Evolutionary conservation across 2,113 vertebrate species (phyloP).

Genomic region (Zosterops borbonicus): DNA sequence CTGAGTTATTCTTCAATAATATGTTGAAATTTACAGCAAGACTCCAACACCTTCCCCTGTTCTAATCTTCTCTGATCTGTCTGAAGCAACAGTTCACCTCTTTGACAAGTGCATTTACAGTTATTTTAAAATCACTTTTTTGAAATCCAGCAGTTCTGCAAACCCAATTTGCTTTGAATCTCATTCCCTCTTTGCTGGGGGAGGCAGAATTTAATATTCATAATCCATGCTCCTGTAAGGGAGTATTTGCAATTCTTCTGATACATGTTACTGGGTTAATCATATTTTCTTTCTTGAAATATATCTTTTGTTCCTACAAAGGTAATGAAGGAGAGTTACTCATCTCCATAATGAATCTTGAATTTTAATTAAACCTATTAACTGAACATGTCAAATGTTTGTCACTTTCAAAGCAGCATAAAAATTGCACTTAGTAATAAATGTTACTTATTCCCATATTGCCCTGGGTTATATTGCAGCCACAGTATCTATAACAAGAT

Average conservation of each 20-base stretch:
- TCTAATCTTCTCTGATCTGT: background rate
- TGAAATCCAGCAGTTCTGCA: slow-evolving; percentile 33
- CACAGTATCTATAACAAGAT: slow-evolving; percentile 8
- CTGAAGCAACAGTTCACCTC: slow-evolving; percentile 5
- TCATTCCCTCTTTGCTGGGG: background rate
- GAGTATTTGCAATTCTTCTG: slow-evolving; percentile 38
- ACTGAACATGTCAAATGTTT: slow-evolving; percentile 49
- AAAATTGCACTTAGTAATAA: slow-evolving; percentile 27
- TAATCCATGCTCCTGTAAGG: background rate
- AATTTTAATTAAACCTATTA: slow-evolving; percentile 67
- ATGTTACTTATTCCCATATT: background rate
- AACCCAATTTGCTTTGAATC: background rate
- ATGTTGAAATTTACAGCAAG: background rate
- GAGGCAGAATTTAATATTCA: slow-evolving; percentile 51
- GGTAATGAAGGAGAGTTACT: slow-evolving; percentile 46
- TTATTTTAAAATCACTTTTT: slow-evolving; percentile 32
- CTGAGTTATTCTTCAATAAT: background rate
- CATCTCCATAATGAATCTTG: slow-evolving; percentile 55
- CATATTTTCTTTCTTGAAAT: slow-evolving; percentile 38
- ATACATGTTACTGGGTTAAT: slow-evolving; percentile 43
- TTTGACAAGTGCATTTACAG: background rate
- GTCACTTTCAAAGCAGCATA: slow-evolving; percentile 28
- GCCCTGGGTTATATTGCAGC: slow-evolving; percentile 10
- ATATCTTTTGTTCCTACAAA: slow-evolving; percentile 52
- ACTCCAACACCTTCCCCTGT: background rate